Conservation (phyloP, 2,888 invertebrate species). For the Listrodromus nycthemerus region DNA sequence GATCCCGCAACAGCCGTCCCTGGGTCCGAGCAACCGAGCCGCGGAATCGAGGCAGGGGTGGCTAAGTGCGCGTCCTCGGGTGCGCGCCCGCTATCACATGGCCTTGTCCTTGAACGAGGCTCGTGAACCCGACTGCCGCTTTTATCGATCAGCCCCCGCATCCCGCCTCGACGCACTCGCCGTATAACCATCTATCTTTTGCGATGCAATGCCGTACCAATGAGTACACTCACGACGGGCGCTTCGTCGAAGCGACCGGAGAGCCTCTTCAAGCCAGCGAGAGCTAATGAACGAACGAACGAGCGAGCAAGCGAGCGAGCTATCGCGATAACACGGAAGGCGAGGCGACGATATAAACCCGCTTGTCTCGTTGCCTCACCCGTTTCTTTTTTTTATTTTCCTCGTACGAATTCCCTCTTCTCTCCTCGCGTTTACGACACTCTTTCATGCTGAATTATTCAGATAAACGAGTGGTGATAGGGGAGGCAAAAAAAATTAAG, state of each 20-base stretch:
- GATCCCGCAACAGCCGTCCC: conserved; percentile 50
- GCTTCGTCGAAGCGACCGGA: conserved; percentile 28
- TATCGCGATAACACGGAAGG: conserved; percentile 55
- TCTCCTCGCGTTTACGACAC: conserved; percentile 53
- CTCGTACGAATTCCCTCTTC: conserved; percentile 49
- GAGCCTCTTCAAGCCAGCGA: neutral
- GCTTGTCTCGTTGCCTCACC: conserved; percentile 63
- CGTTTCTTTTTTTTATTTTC: conserved; percentile 35
- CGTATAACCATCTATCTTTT: conserved; percentile 78
- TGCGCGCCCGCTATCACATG: conserved; percentile 85
- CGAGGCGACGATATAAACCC: conserved; percentile 18
- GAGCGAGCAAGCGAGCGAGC: conserved; percentile 34
- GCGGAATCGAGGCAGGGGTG: conserved; percentile 77
- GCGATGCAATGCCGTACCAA: conserved; percentile 80
- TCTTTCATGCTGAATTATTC: conserved; percentile 66
- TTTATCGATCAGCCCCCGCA: conserved; percentile 85
- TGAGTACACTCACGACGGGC: conserved; percentile 56
- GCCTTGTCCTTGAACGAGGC: conserved; percentile 87
- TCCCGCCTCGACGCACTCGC: conserved; percentile 81
- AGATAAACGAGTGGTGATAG: conserved; percentile 56
- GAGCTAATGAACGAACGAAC: conserved; percentile 19
- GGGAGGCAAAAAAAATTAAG: conserved; percentile 21
- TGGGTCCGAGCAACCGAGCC: conserved; percentile 67
- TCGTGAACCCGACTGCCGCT: conserved; percentile 84
- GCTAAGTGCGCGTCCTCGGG: conserved; percentile 81